A percentile compares a stretch with the other conserved stretches of the same genome.
phyloP scores from a whole-genome alignment of 2,113 vertebrate species.

The Gadus chalcogrammus region DNA sequence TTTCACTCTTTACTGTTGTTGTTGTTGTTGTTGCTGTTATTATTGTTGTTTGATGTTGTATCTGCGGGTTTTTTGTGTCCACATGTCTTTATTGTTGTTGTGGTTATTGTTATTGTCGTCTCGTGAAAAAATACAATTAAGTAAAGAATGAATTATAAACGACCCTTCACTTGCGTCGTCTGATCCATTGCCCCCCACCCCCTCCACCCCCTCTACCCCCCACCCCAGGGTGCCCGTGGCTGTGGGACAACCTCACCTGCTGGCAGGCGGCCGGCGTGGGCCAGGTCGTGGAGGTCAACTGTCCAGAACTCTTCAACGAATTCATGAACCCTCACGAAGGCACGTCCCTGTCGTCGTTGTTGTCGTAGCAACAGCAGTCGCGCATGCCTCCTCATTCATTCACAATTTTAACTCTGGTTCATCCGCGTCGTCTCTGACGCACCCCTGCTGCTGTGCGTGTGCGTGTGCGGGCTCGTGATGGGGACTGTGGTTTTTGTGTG shows the following conservation, averaged over 20 bases:
- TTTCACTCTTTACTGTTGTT: too few species aligned
- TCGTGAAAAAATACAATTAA: too few species aligned
- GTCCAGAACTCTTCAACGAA: constrained; percentile 82
- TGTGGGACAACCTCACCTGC: constrained; percentile 97
- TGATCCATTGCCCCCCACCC: background rate
- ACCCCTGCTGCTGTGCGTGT: constrained; percentile 48
- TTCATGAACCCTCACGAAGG: constrained; percentile 86
- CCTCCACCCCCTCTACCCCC: background rate
- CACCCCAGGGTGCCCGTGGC: constrained; percentile 81
- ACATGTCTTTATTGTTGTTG: too few species aligned
- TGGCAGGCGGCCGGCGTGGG: constrained; percentile 86
- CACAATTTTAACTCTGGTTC: background rate
- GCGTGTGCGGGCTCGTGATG: constrained; percentile 23
- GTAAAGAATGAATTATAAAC: too few species aligned
- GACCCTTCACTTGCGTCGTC: too few species aligned
- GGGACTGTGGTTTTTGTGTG: background rate
- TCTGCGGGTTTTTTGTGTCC: too few species aligned
- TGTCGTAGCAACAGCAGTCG: too few species aligned
- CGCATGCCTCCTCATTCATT: background rate
- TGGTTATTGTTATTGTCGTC: too few species aligned
- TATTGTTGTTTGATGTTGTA: too few species aligned
- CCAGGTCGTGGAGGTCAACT: constrained; percentile 84
- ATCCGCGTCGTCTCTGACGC: background rate
- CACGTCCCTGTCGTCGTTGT: constrained; percentile 47
- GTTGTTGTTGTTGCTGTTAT: too few species aligned